phyloP scores from a whole-genome alignment of 2,888 invertebrate species.

The Agonum fuliginosum region DNA sequence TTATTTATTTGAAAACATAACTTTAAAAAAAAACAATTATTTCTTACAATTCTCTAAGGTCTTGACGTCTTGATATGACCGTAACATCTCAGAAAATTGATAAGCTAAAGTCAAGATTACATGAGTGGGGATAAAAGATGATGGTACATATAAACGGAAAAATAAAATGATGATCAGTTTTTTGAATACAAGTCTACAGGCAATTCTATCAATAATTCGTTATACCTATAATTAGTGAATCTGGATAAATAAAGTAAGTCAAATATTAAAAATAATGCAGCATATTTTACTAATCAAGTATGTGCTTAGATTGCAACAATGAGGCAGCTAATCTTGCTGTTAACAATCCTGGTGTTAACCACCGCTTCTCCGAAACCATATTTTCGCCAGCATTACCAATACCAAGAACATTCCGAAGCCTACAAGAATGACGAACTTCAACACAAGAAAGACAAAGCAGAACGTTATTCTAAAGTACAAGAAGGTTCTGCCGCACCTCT shows the following conservation, averaged over 20 bases:
- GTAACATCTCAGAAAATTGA: constrained; percentile 1
- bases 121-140: neutral
- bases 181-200: constrained; percentile 3
- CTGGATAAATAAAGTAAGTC: constrained; percentile 12
- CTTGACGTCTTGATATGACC: neutral
- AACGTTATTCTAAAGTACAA: constrained; percentile 70
- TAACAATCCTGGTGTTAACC: constrained; percentile 24
- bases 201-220: neutral
- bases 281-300: too few species aligned
- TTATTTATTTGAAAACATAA: too few species aligned
- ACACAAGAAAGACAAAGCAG: constrained; percentile 70
- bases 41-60: constrained; percentile 12
- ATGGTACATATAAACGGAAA: neutral
- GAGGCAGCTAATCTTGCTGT: constrained; percentile 2
- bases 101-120: neutral
- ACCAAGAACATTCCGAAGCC: constrained; percentile 69
- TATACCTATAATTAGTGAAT: neutral
- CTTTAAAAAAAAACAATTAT: neutral
- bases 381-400: constrained; percentile 71
- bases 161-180: constrained; percentile 7
- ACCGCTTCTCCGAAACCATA: constrained; percentile 63
- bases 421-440: constrained; percentile 71
- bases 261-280: too few species aligned
- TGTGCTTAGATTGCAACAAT: too few species aligned
- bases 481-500: constrained; percentile 69